Evolutionary conservation across 2,797 vertebrate genomes (phyloP).

Genomic region (Aldrovandia affinis): DNA sequence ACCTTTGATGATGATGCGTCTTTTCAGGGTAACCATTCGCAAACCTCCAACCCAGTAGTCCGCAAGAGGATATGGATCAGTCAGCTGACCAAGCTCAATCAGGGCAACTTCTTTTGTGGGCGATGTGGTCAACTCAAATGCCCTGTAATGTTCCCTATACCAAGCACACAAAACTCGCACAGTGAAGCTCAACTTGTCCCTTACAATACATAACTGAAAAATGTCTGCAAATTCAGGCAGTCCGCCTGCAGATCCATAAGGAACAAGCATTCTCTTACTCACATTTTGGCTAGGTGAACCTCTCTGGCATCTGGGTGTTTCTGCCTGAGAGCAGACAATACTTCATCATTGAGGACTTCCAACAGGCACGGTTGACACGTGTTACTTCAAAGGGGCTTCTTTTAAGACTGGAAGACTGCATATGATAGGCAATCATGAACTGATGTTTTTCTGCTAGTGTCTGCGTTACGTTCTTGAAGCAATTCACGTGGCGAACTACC

Average conservation of each 20-base stretch:
- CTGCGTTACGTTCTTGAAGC: not conserved
- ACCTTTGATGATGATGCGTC: too few relatives aligned
- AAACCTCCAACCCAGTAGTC: slow-evolving; percentile 42
- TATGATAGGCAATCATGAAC: slow-evolving; percentile 6
- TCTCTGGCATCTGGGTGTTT: slow-evolving; percentile 11
- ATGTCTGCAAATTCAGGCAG: slow-evolving; percentile 31
- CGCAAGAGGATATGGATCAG: slow-evolving; percentile 44
- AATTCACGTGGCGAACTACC: not conserved
- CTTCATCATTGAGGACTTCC: slow-evolving; percentile 7
- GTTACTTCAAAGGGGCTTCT: not conserved
- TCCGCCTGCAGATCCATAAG: slow-evolving; percentile 3
- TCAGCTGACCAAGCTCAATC: slow-evolving; percentile 30
- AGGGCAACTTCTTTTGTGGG: slow-evolving; percentile 27
- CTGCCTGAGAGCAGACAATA: not conserved
- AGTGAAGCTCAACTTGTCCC: slow-evolving; percentile 16
- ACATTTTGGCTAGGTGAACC: slow-evolving; percentile 11
- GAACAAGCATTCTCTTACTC: slow-evolving; percentile 3
- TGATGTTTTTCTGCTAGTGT: too few relatives aligned
- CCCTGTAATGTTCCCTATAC: slow-evolving; percentile 30
- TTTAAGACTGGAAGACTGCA: not conserved
- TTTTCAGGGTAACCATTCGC: slow-evolving; percentile 49
- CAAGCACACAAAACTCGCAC: slow-evolving; percentile 20
- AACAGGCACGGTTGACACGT: not conserved
- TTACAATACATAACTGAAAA: slow-evolving; percentile 25
- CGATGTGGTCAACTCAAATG: slow-evolving; percentile 28